phyloP scores from a whole-genome alignment of 2,888 invertebrate species.

The Calameuta idolon region DNA sequence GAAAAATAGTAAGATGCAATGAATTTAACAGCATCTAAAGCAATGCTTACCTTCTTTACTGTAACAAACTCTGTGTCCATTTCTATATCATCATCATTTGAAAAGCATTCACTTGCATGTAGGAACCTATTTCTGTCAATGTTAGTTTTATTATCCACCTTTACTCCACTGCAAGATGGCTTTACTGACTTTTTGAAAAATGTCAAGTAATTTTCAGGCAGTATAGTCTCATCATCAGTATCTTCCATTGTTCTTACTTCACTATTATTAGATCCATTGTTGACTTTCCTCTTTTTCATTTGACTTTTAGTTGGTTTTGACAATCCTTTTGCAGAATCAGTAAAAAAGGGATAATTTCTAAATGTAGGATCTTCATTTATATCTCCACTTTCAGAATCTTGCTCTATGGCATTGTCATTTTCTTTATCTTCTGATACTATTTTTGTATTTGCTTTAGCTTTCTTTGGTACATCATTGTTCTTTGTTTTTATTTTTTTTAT shows the following conservation, averaged over 20 bases:
- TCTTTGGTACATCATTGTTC: neutral
- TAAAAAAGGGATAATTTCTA: neutral
- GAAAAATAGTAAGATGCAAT: neutral
- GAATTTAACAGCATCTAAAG: neutral
- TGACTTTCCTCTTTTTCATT: constrained; percentile 16
- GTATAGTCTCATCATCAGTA: neutral
- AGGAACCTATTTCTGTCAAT: neutral
- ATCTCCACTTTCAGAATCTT: neutral
- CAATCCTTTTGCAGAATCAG: neutral
- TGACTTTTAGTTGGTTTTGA: neutral
- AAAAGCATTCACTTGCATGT: neutral
- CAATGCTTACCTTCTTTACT: neutral
- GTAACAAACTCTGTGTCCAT: neutral
- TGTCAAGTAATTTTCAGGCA: neutral
- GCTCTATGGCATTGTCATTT: neutral
- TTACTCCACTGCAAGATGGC: neutral
- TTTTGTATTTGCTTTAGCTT: neutral
- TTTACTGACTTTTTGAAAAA: neutral
- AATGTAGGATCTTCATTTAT: neutral
- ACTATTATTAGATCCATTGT: neutral
- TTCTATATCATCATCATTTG: neutral
- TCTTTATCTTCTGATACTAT: neutral
- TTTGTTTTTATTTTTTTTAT: neutral
- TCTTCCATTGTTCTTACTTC: neutral
- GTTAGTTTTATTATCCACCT: neutral